Evolutionary conservation across 2,888 invertebrate genomes (phyloP).

Genomic region (Sericinus montela): DNA sequence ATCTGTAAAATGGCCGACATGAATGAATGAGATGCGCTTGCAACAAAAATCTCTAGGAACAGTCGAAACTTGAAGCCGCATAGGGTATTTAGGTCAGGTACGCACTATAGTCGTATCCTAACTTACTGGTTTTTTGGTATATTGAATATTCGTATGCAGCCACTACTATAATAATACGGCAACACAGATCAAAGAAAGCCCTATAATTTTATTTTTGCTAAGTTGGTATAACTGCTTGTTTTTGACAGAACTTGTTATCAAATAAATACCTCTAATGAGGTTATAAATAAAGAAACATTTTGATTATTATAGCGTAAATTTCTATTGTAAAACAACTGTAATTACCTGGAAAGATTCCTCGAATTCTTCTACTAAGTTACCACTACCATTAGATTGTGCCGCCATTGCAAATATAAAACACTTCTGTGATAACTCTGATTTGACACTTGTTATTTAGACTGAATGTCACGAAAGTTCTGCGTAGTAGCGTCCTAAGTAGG

Average conservation of each 20-base stretch:
- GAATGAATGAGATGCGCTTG: slow-evolving; percentile 62
- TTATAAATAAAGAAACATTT: slow-evolving; percentile 46
- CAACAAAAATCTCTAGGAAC: slow-evolving; percentile 56
- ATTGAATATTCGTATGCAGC: slow-evolving; percentile 39
- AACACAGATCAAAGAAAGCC: slow-evolving; percentile 41
- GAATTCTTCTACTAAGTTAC: slow-evolving; percentile 93
- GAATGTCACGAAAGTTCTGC: slow-evolving; percentile 7
- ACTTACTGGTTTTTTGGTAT: slow-evolving; percentile 31
- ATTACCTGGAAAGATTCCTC: slow-evolving; percentile 93
- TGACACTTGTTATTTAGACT: slow-evolving; percentile 22
- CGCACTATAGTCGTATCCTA: slow-evolving; percentile 54
- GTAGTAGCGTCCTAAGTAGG: no score
- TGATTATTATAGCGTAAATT: no score
- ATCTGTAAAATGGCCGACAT: slow-evolving; percentile 75
- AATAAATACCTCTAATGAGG: slow-evolving; percentile 30
- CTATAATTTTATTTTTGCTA: slow-evolving; percentile 38
- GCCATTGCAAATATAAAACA: slow-evolving; percentile 74
- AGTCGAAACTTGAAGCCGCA: slow-evolving; percentile 64
- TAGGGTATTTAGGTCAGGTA: slow-evolving; percentile 71
- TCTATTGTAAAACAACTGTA: neutral
- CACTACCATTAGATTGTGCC: slow-evolving; percentile 89
- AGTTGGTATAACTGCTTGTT: slow-evolving; percentile 49
- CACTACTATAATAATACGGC: slow-evolving; percentile 51
- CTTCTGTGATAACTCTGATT: slow-evolving; percentile 11
- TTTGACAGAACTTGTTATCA: slow-evolving; percentile 48